A percentile compares a stretch with the other conserved stretches of the same genome.
Evolutionary conservation across 1,140 invertebrate genomes (phyloP).

Genomic region (Drosophila baimaii): DNA sequence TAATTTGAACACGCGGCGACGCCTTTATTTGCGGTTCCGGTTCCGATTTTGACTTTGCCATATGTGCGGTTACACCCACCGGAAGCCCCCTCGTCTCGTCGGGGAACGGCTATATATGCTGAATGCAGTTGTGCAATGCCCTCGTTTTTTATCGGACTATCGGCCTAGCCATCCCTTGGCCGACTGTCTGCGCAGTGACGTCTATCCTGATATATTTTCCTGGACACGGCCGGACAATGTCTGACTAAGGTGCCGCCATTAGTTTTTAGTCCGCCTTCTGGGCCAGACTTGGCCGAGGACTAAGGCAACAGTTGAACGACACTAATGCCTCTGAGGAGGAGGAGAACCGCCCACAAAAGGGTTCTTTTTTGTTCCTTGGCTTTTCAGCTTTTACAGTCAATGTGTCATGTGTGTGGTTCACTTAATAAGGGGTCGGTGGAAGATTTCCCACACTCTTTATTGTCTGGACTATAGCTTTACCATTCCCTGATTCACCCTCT

Average conservation of each 20-base stretch:
- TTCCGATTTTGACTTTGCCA: slow-evolving; percentile 66
- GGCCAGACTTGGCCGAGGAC: slow-evolving; percentile 4
- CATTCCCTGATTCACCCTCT: background rate
- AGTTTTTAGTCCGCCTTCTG: slow-evolving; percentile 30
- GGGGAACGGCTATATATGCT: slow-evolving; percentile 20
- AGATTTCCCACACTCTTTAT: slow-evolving; percentile 32
- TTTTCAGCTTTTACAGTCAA: background rate
- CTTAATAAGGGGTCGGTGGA: slow-evolving; percentile 6
- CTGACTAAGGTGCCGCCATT: slow-evolving; percentile 39
- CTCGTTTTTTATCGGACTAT: slow-evolving; percentile 21
- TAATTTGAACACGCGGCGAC: slow-evolving; percentile 77
- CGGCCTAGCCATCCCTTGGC: slow-evolving; percentile 2
- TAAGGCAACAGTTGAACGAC: slow-evolving; percentile 70
- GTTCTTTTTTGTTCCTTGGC: slow-evolving; percentile 8
- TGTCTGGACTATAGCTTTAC: slow-evolving; percentile 15
- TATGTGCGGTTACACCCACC: slow-evolving; percentile 73
- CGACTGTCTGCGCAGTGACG: slow-evolving; percentile 47
- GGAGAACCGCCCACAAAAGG: background rate
- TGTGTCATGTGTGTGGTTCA: slow-evolving; percentile 2
- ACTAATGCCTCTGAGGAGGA: slow-evolving; percentile 42
- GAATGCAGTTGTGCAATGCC: slow-evolving; percentile 19
- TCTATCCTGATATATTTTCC: slow-evolving; percentile 67
- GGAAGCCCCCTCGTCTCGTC: slow-evolving; percentile 1
- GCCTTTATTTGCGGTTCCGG: slow-evolving; percentile 34
- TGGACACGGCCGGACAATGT: slow-evolving; percentile 48